These are phyloP conservation scores for Aleiodes sp. DNA, from an alignment of 1,140 invertebrate species.

Conservation along the genomic window DNA sequence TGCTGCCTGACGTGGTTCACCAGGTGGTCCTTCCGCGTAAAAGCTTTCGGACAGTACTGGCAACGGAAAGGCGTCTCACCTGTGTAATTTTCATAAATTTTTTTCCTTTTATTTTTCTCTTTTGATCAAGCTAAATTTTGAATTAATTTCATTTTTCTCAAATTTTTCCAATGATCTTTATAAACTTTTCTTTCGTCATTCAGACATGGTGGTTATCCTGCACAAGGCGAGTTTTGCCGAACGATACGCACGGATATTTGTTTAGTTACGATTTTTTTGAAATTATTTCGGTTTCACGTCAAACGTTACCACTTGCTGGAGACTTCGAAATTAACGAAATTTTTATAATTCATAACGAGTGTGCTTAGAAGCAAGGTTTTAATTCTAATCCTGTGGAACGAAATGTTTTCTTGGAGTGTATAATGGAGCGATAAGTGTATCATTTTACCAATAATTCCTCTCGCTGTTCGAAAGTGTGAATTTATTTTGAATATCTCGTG, in stretches of 20 bases:
- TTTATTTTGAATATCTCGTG: not conserved
- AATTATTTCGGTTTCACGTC: not conserved
- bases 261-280: slow-evolving; percentile 1
- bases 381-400: too few species aligned
- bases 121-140: slow-evolving; percentile 27
- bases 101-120: slow-evolving; percentile 33
- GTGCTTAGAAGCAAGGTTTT: too few species aligned
- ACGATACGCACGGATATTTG: slow-evolving; percentile 43
- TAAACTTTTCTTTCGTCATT: slow-evolving; percentile 32
- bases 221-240: slow-evolving; percentile 49
- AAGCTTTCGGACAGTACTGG: slow-evolving; percentile 73
- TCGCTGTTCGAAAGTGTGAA: too few species aligned
- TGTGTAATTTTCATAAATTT: slow-evolving; percentile 46
- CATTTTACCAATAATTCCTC: too few species aligned
- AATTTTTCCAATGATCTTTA: slow-evolving; percentile 11
- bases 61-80: slow-evolving; percentile 70
- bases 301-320: too few species aligned
- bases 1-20: slow-evolving; percentile 75
- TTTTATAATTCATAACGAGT: too few species aligned
- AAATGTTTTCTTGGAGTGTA: too few species aligned
- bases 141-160: slow-evolving; percentile 5
- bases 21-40: slow-evolving; percentile 74
- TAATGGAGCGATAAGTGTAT: too few species aligned
- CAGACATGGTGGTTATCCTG: slow-evolving; percentile 44
- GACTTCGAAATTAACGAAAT: too few species aligned